Percentiles rank a stretch among this genome's conserved stretches.
Evolutionary conservation across 2,113 vertebrate species (phyloP).

Genomic region (Gracilinanus agilis): DNA sequence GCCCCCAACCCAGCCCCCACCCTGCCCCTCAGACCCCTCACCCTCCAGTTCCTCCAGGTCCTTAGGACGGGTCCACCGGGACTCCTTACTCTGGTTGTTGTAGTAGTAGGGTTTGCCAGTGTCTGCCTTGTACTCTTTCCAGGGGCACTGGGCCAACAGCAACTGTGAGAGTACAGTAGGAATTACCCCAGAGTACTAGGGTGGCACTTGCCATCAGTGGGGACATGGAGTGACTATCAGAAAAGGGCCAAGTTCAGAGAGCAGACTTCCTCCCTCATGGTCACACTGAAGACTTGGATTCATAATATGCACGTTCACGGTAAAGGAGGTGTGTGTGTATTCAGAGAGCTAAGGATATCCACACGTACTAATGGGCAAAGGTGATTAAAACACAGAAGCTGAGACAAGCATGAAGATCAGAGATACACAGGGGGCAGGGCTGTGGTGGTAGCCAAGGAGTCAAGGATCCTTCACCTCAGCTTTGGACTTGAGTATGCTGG

Average conservation of each 20-base stretch:
- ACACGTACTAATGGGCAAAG: no score
- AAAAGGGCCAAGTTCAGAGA: not conserved
- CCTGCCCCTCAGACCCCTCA: conserved; percentile 57
- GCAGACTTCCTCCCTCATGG: not conserved
- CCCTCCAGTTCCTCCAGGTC: conserved; percentile 84
- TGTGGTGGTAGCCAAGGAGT: conserved; percentile 48
- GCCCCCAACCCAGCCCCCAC: conserved; percentile 1
- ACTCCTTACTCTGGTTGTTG: conserved; percentile 84
- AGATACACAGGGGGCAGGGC: conserved; percentile 40
- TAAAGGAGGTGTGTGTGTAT: not conserved
- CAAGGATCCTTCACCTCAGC: conserved; percentile 73
- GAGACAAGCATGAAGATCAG: not conserved
- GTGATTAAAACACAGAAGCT: no score
- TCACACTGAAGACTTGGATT: not conserved
- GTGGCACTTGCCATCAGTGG: not conserved
- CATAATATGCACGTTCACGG: not conserved
- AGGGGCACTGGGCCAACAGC: conserved; percentile 81
- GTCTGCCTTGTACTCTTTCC: conserved; percentile 84
- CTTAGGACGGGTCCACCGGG: conserved; percentile 83
- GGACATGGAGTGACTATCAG: not conserved
- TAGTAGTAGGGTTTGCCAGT: conserved; percentile 84
- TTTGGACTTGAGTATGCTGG: conserved; percentile 84
- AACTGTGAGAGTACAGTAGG: conserved; percentile 68
- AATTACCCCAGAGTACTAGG: not conserved
- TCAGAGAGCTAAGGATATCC: not conserved